Evolutionary conservation across 1,140 invertebrate genomes (phyloP).

Genomic region (Dolichoris vasculosae): DNA sequence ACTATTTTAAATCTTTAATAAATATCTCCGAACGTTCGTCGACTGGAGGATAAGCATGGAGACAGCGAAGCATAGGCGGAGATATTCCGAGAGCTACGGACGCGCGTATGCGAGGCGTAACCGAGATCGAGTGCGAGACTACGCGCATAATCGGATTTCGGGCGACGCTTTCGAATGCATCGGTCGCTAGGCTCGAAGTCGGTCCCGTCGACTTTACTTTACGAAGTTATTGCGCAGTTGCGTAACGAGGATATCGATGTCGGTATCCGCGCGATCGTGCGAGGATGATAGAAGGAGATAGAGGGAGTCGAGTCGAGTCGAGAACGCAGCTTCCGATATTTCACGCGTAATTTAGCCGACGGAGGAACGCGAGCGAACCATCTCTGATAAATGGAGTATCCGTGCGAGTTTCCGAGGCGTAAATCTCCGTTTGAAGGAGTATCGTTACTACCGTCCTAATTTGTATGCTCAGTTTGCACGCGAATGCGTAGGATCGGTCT

Average conservation of each 20-base stretch:
- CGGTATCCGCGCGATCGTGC: background rate
- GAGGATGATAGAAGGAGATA: no score
- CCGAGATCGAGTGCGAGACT: background rate
- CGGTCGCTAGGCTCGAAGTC: background rate
- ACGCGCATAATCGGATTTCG: constrained; percentile 19
- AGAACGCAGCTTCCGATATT: background rate
- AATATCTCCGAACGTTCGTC: constrained; percentile 3
- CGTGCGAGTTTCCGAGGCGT: no score
- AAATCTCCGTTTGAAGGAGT: background rate
- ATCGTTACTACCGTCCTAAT: background rate
- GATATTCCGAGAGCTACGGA: no score
- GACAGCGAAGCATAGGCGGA: background rate
- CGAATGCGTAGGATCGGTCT: background rate
- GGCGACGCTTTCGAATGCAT: constrained; percentile 18
- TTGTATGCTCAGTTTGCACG: no score
- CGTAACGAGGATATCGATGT: background rate
- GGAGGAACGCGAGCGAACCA: no score
- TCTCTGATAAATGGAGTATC: no score
- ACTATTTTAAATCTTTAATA: background rate
- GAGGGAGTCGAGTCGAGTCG: background rate
- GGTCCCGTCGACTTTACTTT: background rate
- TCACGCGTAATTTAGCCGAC: background rate
- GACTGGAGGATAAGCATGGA: background rate
- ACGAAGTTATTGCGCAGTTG: background rate
- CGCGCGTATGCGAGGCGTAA: no score